Evolutionary conservation across 2,797 vertebrate genomes (phyloP), one percentile per base, ranked within the genome.

Genomic region (Gallinago stenura): DNA sequence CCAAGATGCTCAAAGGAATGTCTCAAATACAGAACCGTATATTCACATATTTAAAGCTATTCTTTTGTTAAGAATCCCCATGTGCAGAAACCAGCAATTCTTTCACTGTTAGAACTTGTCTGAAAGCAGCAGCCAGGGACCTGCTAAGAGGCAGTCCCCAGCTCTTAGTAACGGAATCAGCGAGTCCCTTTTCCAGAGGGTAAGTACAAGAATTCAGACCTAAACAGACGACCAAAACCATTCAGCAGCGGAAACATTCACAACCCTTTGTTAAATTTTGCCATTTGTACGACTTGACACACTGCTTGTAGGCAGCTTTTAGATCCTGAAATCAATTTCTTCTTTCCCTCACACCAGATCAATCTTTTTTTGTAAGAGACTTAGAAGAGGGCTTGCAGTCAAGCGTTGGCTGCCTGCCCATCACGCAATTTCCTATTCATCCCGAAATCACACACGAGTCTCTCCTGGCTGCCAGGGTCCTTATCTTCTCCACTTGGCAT

Each of bases 331-430:
- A 89, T 90, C 87, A 69, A 57, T 87, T 79, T 45, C 81, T 82
- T 82, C 86, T 45, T 92, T 72, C 51, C 48, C 94, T 87, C 8
- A 4, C 50, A 83, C 77, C 78, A 95, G 62, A 91, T 88, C 93
- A 94, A 94, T 82, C 91, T 94, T 78, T 91, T 91, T 90, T 66
- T 41, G 6, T 71, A 71, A 90, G 56, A 43, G 77, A 50, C 60
- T 88, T 17, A 89, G 46, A 93, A 87, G 75, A 93, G 70, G 71
- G 22, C 5, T 83, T 80, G 75, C 61, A 93, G 80, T 70, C 33
- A 12, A 82, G 33, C 8, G 9, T 12, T 95, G 91, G 94, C 95
- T 87, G 88, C 53, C 31, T 92, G 95, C 91, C 95, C 88, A 95
- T 62, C 83, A 20, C 6, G 30, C 68, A 85, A 83, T 94, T 92